A percentile compares a stretch with the other conserved stretches of the same genome.
Conservation (phyloP, 2,113 vertebrate genomes). For the Choloepus hoffmanni region DNA sequence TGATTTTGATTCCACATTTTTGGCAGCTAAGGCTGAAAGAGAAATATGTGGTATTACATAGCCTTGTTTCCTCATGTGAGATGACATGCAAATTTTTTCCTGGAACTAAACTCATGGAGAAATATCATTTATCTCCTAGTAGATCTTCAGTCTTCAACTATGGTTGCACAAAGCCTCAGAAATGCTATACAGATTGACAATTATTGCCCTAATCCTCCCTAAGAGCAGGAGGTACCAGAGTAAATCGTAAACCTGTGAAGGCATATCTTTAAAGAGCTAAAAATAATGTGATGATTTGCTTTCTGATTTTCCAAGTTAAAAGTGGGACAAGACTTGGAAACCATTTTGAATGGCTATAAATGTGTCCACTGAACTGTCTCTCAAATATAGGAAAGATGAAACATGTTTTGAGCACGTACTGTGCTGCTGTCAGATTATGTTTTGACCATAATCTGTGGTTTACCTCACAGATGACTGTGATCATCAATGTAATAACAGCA, state of each 20-base stretch:
- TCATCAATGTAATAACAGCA: background rate
- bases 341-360: background rate
- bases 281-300: background rate
- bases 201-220: background rate
- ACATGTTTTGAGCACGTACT: background rate
- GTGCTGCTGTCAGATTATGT: background rate
- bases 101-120: conserved; percentile 10
- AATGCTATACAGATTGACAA: background rate
- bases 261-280: conserved; percentile 2
- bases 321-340: background rate
- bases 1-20: background rate
- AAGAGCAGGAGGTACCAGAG: background rate
- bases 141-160: background rate
- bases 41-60: background rate
- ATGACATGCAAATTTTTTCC: background rate
- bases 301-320: conserved; percentile 43
- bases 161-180: background rate
- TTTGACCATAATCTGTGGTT: background rate
- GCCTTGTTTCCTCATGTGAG: background rate
- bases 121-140: background rate
- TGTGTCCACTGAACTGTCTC: background rate
- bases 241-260: background rate
- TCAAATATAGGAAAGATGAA: conserved; percentile 3
- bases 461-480: background rate
- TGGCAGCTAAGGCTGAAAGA: conserved; percentile 22